Conservation (phyloP, 1,140 invertebrate genomes). For the Bombus picipes region DNA sequence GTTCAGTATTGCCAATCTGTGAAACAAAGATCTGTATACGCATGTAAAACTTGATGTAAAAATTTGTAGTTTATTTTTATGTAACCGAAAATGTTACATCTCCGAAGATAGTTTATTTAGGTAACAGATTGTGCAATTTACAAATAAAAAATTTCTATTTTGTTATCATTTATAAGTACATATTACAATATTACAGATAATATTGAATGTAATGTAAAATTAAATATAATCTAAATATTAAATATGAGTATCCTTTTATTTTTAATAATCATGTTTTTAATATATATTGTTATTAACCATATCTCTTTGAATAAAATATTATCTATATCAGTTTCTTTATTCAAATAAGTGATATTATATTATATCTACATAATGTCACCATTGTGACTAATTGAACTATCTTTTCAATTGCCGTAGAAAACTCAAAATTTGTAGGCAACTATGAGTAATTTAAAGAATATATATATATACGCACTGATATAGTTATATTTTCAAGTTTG, state of each 20-base stretch:
- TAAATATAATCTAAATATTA: neutral
- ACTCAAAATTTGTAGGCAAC: neutral
- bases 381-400: neutral
- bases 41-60: neutral
- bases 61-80: neutral
- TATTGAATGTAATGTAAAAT: neutral
- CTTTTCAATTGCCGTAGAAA: neutral
- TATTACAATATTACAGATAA: neutral
- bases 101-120: neutral
- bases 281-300: neutral
- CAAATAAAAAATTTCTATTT: neutral
- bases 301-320: too few relatives aligned
- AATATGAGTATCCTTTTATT: neutral
- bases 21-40: conserved; percentile 1
- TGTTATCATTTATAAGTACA: neutral
- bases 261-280: neutral
- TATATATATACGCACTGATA: neutral
- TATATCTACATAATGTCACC: neutral
- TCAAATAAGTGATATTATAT: neutral
- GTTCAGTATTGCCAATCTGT: conserved; percentile 53
- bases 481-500: neutral
- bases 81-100: neutral
- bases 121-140: neutral
- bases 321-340: too few relatives aligned
- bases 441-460: neutral